phyloP scores from a whole-genome alignment of 2,113 vertebrate species.

The Terrapene triunguis region DNA sequence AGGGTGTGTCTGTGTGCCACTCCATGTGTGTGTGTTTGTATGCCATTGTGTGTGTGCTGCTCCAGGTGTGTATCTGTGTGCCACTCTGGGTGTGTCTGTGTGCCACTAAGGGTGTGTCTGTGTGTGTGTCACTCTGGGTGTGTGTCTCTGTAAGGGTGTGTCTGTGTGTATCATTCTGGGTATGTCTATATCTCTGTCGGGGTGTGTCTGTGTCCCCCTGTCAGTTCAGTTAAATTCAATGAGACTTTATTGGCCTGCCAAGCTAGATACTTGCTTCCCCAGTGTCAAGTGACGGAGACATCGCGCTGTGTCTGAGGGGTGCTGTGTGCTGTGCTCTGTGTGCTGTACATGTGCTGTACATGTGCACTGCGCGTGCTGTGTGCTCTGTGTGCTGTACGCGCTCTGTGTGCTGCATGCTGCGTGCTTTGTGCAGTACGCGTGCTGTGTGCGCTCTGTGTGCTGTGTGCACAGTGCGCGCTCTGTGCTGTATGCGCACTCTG shows the following conservation, averaged over 20 bases:
- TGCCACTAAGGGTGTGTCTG: not conserved
- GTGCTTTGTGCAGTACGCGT: too few species aligned
- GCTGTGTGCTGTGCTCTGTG: not conserved
- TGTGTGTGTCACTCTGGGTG: not conserved
- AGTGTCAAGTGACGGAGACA: not conserved
- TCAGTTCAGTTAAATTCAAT: not conserved
- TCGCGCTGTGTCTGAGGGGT: not conserved
- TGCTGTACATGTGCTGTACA: too few species aligned
- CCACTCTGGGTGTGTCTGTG: too few species aligned
- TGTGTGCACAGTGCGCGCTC: too few species aligned
- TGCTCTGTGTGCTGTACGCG: not conserved
- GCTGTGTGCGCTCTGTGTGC: too few species aligned
- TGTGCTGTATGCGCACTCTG: too few species aligned
- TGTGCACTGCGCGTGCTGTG: fast-evolving
- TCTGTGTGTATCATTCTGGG: not conserved
- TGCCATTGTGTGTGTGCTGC: too few species aligned
- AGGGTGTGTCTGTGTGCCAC: not conserved
- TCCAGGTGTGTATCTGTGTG: not conserved
- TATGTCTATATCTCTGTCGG: not conserved
- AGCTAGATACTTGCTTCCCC: not conserved
- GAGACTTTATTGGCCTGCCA: not conserved
- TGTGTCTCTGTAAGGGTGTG: not conserved
- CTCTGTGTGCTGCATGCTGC: too few species aligned
- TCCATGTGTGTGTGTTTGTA: not conserved
- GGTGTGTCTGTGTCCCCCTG: not conserved